Evolutionary conservation across 2,888 invertebrate genomes (phyloP), one percentile per base, ranked within the genome.

Genomic region (Cancer borealis): DNA sequence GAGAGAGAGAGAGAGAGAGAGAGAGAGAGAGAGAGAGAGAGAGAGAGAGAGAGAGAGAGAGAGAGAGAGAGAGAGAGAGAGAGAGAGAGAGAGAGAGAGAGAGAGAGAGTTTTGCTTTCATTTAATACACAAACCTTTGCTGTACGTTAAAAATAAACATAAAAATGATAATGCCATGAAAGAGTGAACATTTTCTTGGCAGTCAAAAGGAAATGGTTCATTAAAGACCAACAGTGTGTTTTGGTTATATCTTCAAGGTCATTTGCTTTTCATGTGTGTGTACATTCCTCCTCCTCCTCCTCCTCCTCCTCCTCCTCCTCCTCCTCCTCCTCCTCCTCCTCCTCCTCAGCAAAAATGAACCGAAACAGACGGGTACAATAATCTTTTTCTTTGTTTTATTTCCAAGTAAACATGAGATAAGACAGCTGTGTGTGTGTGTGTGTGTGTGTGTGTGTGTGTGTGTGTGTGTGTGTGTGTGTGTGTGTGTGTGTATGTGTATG

Each of bases 21-120:
- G 66, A 66, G 66, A 66, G 66, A 66, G 66, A 66, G 66, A 66
- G 66, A 66, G 66, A n/a, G n/a, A n/a, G n/a, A n/a, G n/a, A n/a
- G n/a, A n/a, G n/a, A n/a, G n/a, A n/a, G n/a, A n/a, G n/a, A n/a
- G n/a, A n/a, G n/a, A n/a, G n/a, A n/a, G n/a, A n/a, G n/a, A n/a
- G n/a, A n/a, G n/a, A n/a, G n/a, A n/a, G n/a, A n/a, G n/a, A n/a
- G n/a, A n/a, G n/a, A n/a, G n/a, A n/a, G n/a, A n/a, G n/a, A n/a
- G n/a, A n/a, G n/a, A n/a, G n/a, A n/a, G n/a, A n/a, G n/a, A n/a
- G n/a, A n/a, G n/a, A n/a, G n/a, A n/a, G n/a, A n/a, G n/a, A n/a
- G n/a, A n/a, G n/a, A n/a, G n/a, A n/a, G 66, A n/a, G 66, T 66
- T 66, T 21, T n/a, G 66, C 21, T 8, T 66, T 66, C 66, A 12